Evolutionary conservation across 2,888 invertebrate species (phyloP).

Genomic region (Drosophila percnosoma): DNA sequence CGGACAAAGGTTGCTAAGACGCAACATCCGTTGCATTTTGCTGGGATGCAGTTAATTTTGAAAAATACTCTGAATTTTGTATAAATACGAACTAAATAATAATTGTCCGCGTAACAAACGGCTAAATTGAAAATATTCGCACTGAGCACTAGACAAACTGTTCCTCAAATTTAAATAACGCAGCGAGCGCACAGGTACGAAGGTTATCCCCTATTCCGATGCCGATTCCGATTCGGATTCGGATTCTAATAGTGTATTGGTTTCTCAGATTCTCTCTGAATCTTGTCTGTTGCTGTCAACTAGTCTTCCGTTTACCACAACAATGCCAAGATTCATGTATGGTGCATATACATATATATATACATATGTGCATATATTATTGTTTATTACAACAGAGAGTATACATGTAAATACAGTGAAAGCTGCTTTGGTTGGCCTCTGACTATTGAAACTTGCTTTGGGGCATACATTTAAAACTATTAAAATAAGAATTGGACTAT

Average conservation of each 20-base stretch:
- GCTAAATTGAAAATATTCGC: slow-evolving; percentile 31
- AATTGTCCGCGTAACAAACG: slow-evolving; percentile 30
- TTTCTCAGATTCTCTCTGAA: slow-evolving; percentile 13
- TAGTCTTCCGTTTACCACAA: slow-evolving; percentile 15
- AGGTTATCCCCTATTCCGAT: neutral
- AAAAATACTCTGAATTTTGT: neutral
- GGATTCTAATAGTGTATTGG: neutral
- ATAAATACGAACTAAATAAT: neutral
- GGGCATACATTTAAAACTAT: neutral
- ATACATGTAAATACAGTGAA: slow-evolving; percentile 11
- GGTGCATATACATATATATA: neutral
- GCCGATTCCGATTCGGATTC: neutral
- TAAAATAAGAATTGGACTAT: neutral
- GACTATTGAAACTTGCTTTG: neutral
- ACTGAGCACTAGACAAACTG: slow-evolving; percentile 30
- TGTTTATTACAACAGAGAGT: slow-evolving; percentile 24
- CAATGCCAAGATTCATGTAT: slow-evolving; percentile 3
- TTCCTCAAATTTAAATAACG: slow-evolving; percentile 12
- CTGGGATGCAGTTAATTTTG: neutral
- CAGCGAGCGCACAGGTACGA: slow-evolving; percentile 19
- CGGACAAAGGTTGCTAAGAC: neutral
- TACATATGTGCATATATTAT: neutral
- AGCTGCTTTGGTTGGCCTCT: neutral
- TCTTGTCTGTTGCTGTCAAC: slow-evolving; percentile 4
- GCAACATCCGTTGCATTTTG: slow-evolving; percentile 17